Evolutionary conservation across 2,797 vertebrate species (phyloP).

Genomic region (Cossypha polioptera): DNA sequence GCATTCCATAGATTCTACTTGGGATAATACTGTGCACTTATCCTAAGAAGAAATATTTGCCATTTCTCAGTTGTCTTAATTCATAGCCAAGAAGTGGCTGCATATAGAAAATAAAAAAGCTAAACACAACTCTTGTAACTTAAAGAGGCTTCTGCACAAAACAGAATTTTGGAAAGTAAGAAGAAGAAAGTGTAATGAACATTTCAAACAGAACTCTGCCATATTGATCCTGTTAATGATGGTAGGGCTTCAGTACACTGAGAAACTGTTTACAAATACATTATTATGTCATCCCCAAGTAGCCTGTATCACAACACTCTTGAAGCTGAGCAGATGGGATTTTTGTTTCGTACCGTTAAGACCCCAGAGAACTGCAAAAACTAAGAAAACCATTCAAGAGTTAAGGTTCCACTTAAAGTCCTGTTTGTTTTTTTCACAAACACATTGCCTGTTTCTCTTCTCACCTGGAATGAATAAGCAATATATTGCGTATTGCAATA

Average conservation of each 20-base stretch:
- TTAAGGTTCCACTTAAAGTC: background rate
- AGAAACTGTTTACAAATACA: background rate
- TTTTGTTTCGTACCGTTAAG: background rate
- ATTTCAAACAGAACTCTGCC: background rate
- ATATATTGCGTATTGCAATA: no score
- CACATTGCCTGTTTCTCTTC: background rate
- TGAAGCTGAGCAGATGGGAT: background rate
- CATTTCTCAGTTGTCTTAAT: background rate
- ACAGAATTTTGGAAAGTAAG: background rate
- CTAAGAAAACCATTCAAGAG: background rate
- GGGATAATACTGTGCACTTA: background rate
- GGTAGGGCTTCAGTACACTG: background rate
- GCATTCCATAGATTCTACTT: background rate
- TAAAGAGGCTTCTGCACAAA: background rate
- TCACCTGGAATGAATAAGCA: background rate
- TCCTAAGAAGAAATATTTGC: background rate
- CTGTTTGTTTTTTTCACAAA: background rate
- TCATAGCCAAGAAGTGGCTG: background rate
- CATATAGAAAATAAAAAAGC: background rate
- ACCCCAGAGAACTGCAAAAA: background rate
- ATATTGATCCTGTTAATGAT: background rate
- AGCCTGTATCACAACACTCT: background rate
- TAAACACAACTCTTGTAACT: background rate
- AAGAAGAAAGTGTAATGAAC: background rate
- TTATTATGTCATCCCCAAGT: background rate